Conservation (phyloP, 2,888 invertebrate species). For the Cabera pusaria region DNA sequence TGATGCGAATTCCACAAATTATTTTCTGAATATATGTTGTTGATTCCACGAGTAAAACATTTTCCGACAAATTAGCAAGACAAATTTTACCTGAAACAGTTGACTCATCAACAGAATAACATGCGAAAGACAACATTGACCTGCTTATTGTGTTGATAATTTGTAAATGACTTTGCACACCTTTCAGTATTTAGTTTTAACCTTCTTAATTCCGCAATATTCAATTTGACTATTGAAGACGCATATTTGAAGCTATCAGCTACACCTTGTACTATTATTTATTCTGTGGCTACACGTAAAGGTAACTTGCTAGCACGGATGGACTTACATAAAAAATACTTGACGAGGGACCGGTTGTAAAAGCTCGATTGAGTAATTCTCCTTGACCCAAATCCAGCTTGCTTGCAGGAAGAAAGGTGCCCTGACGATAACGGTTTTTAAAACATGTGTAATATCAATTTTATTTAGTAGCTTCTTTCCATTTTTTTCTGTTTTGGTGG, state of each 20-base stretch:
- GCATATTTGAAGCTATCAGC: no score
- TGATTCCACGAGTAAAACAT: conserved; percentile 2
- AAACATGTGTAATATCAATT: not conserved
- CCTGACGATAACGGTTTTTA: conserved; percentile 28
- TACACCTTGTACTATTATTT: no score
- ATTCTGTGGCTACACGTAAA: no score
- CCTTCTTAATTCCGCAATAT: no score
- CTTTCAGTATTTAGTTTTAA: no score
- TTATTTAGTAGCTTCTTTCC: no score
- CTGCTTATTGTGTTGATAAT: conserved; percentile 32
- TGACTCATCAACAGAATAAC: conserved; percentile 10
- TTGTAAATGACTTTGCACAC: no score
- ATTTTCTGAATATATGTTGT: no score
- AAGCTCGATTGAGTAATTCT: conserved; percentile 55
- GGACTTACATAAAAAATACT: conserved; percentile 38
- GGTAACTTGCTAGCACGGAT: conserved; percentile 15
- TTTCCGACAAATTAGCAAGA: not conserved
- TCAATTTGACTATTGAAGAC: no score
- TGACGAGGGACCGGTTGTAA: conserved; percentile 60
- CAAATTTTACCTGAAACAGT: conserved; percentile 5
- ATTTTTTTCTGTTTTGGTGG: no score
- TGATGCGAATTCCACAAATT: conserved; percentile 9
- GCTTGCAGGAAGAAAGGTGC: conserved; percentile 58
- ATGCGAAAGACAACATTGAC: conserved; percentile 31
- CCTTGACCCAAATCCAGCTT: conserved; percentile 66